These are phyloP conservation scores for Schrankia costaestrigalis DNA, from an alignment of 2,888 invertebrate genomes.

Conservation along the genomic window DNA sequence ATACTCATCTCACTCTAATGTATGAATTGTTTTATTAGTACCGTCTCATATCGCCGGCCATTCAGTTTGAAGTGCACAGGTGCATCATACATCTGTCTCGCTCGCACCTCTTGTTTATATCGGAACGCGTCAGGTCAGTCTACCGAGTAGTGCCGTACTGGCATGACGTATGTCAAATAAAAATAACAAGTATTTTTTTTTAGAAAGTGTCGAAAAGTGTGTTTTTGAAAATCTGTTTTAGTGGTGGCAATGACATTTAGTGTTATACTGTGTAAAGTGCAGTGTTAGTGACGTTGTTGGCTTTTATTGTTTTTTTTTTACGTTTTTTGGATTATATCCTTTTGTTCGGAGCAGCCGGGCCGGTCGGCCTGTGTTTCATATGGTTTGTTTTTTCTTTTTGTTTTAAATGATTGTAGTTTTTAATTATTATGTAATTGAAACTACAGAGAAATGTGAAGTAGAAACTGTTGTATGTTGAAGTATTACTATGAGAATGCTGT, in stretches of 20 bases:
- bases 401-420: constrained; percentile 15
- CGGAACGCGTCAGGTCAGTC: constrained; percentile 51
- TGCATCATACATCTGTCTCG: constrained; percentile 61
- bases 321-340: constrained; percentile 46
- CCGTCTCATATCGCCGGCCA: constrained; percentile 56
- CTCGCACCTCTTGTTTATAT: constrained; percentile 58
- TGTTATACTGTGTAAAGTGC: constrained; percentile 37
- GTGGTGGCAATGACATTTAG: constrained; percentile 41
- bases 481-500: constrained; percentile 2
- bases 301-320: constrained; percentile 38
- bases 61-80: constrained; percentile 76
- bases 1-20: constrained; percentile 56
- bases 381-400: constrained; percentile 34
- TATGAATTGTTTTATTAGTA: constrained; percentile 69
- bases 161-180: too few species aligned
- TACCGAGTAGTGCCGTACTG: constrained; percentile 41
- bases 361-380: constrained; percentile 35
- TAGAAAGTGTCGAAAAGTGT: constrained; percentile 51
- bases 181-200: too few species aligned
- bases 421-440: constrained; percentile 28
- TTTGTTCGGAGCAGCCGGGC: constrained; percentile 44
- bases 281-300: constrained; percentile 48
- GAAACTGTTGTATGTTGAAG: too few species aligned
- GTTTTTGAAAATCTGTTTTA: constrained; percentile 20
- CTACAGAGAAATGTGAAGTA: too few species aligned